phyloP scores from a whole-genome alignment of 2,113 vertebrate genomes.

The Ictidomys tridecemlineatus region DNA sequence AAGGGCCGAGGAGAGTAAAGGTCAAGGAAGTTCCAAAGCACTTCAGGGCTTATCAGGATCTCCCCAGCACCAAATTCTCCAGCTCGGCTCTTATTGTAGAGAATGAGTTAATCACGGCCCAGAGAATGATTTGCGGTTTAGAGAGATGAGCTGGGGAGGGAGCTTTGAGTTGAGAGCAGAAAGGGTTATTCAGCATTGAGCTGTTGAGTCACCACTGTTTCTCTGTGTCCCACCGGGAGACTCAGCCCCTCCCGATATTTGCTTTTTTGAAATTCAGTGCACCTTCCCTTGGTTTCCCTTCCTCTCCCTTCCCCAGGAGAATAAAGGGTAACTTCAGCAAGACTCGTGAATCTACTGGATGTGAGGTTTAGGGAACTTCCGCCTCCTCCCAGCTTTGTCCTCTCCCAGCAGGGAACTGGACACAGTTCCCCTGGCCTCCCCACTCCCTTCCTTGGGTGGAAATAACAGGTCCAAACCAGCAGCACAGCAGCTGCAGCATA shows the following conservation, averaged over 20 bases:
- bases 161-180: neutral
- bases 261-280: neutral
- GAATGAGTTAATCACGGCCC: neutral
- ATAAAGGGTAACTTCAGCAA: neutral
- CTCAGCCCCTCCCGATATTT: too few species aligned
- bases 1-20: fast-evolving
- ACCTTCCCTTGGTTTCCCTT: too few species aligned
- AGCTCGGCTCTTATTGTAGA: too few species aligned
- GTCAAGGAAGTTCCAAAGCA: neutral
- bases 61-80: too few species aligned
- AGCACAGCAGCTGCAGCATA: neutral
- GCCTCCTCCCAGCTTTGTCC: neutral
- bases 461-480: neutral
- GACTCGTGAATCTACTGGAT: neutral
- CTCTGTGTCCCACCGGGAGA: neutral
- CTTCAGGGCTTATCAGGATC: fast-evolving
- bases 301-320: neutral
- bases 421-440: neutral
- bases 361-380: neutral
- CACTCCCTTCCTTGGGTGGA: neutral
- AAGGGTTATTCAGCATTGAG: neutral
- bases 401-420: neutral
- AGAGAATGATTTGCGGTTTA: neutral
- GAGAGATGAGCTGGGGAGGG: neutral
- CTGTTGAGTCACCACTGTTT: neutral